Evolutionary conservation across 2,888 invertebrate species (phyloP), one percentile per base, ranked within the genome.

Genomic region (Mesopsocus fuscifrons): DNA sequence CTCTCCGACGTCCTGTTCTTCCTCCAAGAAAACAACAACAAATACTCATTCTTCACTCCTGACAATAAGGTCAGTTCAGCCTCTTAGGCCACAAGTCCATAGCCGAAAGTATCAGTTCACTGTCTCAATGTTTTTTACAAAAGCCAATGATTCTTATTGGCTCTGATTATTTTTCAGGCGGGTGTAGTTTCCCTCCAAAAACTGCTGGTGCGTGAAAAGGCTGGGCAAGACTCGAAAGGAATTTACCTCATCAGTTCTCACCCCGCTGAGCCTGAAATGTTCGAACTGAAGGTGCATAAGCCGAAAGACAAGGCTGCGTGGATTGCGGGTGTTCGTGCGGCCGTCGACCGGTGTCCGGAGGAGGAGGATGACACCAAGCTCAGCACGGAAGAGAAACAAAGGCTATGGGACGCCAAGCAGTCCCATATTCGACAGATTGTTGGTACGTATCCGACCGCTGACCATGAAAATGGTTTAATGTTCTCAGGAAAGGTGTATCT

Each of bases 241-340:
- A 77, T 95, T 54, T 94, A 92, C 64, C 72, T 95, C 44, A 91
- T 95, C 53, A 87, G 85, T 50, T 87, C 88, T 51, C 88, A 88
- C 55, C 85, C 88, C 3, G 71, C 77, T 3, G 84, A 83, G 56
- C 92, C 92, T 0, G 94, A 94, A 66, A 94, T 95, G 92, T 94
- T 92, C 58, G 94, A 94, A 58, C 65, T 95, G 42, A 77, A 91
- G 56, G 70, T 72, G 48, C 83, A 85, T 54, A 74, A 82, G 49
- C 88, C 88, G 22, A 85, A 87, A 59, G 89, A 92, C 54, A 83
- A 88, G 56, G 80, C 81, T 54, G 65, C 72, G 9, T 94, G 94
- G 94, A 87, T 92, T 57, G 77, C 80, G 54, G 75, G 81, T 31
- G 80, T 94, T 52, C 74, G 76, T 52, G 67, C 74, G 41, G 84